phyloP scores from a whole-genome alignment of 2,888 invertebrate species.

The Abscondita cerata region DNA sequence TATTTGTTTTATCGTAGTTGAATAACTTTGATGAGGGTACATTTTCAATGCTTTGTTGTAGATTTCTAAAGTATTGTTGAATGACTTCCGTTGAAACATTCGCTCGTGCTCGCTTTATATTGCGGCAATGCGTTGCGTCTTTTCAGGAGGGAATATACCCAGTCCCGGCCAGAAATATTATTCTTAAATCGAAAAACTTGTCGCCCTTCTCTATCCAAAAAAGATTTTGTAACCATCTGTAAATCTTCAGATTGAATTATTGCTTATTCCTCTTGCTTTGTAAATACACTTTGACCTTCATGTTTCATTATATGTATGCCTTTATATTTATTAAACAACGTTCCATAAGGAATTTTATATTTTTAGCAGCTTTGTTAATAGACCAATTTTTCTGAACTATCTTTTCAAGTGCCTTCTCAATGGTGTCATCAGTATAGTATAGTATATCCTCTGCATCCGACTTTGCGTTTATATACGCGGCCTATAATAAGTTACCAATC shows the following conservation, averaged over 20 bases:
- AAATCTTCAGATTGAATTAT: not conserved
- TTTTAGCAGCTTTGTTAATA: not conserved
- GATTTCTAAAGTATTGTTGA: conserved; percentile 30
- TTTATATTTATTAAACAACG: not conserved
- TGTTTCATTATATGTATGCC: not conserved
- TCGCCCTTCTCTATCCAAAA: no score
- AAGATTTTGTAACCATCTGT: not conserved
- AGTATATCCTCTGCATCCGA: not conserved
- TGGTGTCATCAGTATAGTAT: no score
- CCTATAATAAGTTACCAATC: no score
- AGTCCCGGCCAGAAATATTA: no score
- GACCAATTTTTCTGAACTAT: not conserved
- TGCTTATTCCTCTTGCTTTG: not conserved
- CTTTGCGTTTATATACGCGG: not conserved
- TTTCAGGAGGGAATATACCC: no score
- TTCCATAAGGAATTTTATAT: not conserved
- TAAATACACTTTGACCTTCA: not conserved
- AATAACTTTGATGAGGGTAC: not conserved
- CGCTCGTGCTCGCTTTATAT: conserved; percentile 24
- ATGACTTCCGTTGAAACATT: conserved; percentile 30
- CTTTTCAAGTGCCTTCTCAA: not conserved
- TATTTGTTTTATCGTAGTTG: conserved; percentile 23
- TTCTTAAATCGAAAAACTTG: no score
- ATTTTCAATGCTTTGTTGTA: not conserved
- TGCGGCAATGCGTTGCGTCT: not conserved